Percentiles rank a stretch among this genome's conserved stretches.
Conservation (phyloP, 2,113 vertebrate genomes). For the Nannobrachium achirus region DNA sequence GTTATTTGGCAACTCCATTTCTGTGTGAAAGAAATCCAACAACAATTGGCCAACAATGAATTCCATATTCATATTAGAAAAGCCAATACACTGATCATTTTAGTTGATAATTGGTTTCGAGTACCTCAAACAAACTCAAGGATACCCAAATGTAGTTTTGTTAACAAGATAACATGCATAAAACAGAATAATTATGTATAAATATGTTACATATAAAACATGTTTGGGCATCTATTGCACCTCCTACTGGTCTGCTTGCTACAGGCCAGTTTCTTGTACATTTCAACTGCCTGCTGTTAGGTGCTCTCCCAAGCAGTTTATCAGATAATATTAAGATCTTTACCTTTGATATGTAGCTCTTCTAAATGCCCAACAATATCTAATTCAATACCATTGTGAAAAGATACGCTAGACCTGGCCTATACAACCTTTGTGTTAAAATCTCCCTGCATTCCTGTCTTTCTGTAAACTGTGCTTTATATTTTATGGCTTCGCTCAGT, state of each 20-base stretch:
- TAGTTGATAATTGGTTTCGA: no score
- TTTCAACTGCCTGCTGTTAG: background rate
- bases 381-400: constrained; percentile 40
- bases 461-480: background rate
- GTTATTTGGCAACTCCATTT: no score
- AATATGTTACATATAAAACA: background rate
- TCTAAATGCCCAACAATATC: constrained; percentile 19
- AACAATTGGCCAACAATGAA: no score
- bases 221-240: constrained; percentile 15
- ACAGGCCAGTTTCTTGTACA: background rate
- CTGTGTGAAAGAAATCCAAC: no score
- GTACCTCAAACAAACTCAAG: no score
- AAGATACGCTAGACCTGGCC: constrained; percentile 20
- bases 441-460: constrained; percentile 45
- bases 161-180: background rate
- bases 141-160: no score
- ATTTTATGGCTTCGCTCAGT: no score
- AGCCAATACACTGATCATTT: no score
- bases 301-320: background rate
- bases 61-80: no score
- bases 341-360: constrained; percentile 26
- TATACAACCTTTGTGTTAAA: constrained; percentile 13
- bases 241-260: constrained; percentile 45
- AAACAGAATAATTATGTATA: no score
- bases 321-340: constrained; percentile 44